These are phyloP conservation scores for Ectemnius cavifrons DNA, from an alignment of 2,888 invertebrate genomes.

Conservation along the genomic window DNA sequence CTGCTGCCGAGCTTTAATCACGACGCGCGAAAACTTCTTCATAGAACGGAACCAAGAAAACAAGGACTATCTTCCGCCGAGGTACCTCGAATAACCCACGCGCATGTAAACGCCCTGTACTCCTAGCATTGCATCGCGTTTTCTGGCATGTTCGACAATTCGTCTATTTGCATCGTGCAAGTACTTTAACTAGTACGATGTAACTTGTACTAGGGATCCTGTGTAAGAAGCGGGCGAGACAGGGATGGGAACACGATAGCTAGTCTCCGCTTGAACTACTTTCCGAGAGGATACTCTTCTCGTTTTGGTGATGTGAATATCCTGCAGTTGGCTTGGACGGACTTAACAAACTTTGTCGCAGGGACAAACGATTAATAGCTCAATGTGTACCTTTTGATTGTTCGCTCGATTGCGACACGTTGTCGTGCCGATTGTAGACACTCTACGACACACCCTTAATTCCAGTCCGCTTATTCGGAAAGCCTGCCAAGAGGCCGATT, in stretches of 20 bases:
- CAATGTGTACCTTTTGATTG: no score
- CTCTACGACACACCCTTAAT: not conserved
- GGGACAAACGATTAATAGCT: not conserved
- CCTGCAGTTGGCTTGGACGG: not conserved
- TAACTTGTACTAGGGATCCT: no score
- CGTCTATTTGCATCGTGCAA: not conserved
- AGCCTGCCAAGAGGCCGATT: constrained; percentile 11
- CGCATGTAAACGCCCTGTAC: not conserved
- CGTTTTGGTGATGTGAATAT: not conserved
- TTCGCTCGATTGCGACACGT: not conserved
- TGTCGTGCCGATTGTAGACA: not conserved
- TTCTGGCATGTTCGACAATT: not conserved
- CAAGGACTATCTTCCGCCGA: not conserved
- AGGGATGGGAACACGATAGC: no score
- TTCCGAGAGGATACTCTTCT: not conserved
- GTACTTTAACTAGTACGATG: no score
- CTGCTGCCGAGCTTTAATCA: not conserved
- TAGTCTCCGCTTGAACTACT: no score
- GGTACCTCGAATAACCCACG: not conserved
- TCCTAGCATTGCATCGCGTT: not conserved
- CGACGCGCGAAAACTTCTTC: not conserved
- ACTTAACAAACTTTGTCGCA: not conserved
- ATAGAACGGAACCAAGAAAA: not conserved
- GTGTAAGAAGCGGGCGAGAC: no score
- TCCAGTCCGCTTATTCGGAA: constrained; percentile 6